Evolutionary conservation across 2,113 vertebrate genomes (phyloP).

Genomic region (Heteronetta atricapilla): DNA sequence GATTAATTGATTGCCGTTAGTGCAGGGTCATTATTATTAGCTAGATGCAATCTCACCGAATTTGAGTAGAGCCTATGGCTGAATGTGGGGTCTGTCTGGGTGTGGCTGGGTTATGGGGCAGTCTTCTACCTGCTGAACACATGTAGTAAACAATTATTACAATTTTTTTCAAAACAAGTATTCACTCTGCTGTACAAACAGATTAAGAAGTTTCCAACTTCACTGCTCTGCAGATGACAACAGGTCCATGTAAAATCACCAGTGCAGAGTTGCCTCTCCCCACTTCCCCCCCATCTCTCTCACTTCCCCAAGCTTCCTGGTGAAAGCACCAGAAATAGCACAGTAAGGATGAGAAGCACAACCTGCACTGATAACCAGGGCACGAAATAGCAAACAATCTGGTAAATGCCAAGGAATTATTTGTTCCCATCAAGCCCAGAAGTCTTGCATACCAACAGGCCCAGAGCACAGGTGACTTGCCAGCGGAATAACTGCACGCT

Average conservation of each 20-base stretch:
- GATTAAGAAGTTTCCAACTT: background rate
- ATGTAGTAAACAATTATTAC: background rate
- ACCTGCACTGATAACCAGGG: background rate
- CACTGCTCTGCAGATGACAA: background rate
- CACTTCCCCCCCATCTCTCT: background rate
- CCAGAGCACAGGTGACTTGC: background rate
- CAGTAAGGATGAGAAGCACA: background rate
- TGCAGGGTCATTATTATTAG: background rate
- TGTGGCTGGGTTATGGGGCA: background rate
- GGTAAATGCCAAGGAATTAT: background rate
- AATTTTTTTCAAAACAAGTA: background rate
- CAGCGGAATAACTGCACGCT: background rate
- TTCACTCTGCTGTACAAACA: background rate
- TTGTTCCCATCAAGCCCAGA: background rate
- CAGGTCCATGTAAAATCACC: background rate
- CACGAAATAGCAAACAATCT: rapidly evolving
- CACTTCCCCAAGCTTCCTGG: background rate
- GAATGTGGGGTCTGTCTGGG: background rate
- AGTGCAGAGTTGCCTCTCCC: background rate
- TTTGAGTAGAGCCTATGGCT: background rate
- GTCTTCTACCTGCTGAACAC: background rate
- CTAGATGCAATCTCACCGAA: no score
- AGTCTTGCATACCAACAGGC: background rate
- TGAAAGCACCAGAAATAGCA: background rate
- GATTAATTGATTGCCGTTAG: background rate